phyloP scores from a whole-genome alignment of 1,140 invertebrate genomes.

The Philopotamus ludificatus region DNA sequence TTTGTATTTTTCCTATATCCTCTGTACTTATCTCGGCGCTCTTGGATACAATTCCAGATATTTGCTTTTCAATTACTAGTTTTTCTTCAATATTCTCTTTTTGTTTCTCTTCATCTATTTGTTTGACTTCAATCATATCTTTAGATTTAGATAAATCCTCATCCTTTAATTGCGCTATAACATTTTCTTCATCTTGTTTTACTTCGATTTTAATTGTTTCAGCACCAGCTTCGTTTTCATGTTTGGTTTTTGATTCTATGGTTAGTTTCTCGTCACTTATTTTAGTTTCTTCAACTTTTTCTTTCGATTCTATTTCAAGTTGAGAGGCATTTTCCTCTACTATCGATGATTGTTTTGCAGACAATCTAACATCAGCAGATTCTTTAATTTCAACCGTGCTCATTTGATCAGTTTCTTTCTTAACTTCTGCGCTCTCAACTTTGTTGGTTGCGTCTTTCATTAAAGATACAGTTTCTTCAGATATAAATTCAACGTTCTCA shows the following conservation, averaged over 20 bases:
- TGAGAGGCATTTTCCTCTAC: constrained; percentile 23
- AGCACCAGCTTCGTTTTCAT: neutral
- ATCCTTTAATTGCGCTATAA: no score
- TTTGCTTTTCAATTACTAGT: neutral
- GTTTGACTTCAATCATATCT: neutral
- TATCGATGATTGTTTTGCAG: constrained; percentile 8
- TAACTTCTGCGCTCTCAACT: constrained; percentile 11
- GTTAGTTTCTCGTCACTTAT: constrained; percentile 4
- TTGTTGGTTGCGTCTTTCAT: constrained; percentile 18
- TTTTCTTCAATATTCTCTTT: neutral
- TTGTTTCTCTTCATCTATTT: constrained; percentile 21
- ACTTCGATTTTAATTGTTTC: no score
- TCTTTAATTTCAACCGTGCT: constrained; percentile 30
- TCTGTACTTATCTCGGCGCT: no score
- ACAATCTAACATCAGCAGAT: constrained; percentile 3
- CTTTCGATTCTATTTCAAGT: constrained; percentile 24
- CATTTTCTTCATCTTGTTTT: no score
- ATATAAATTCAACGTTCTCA: neutral
- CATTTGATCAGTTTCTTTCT: constrained; percentile 27
- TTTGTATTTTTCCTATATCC: constrained; percentile 9
- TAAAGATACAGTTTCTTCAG: neutral
- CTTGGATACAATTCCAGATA: no score
- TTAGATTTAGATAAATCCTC: neutral
- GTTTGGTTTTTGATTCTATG: no score
- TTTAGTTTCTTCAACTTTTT: constrained; percentile 30